Conservation (phyloP, 2,797 vertebrate genomes). For the Fundulus diaphanus region DNA sequence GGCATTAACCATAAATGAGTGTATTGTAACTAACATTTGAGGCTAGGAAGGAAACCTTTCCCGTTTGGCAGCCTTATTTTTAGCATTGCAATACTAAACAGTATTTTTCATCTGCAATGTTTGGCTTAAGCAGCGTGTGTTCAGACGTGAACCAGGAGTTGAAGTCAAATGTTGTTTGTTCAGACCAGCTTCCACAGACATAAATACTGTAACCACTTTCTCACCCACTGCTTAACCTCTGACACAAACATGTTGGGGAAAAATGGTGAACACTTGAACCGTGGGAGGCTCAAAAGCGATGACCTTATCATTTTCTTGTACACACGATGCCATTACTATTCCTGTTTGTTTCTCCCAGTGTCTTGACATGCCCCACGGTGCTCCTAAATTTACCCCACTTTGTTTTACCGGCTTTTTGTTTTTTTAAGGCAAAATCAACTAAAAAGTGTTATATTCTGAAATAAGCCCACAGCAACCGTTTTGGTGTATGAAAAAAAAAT, state of each 20-base stretch:
- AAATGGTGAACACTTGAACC: slow-evolving; percentile 19
- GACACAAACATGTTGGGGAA: slow-evolving; percentile 54
- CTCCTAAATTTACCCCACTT: neutral
- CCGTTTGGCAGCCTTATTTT: slow-evolving; percentile 43
- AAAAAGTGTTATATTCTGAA: slow-evolving; percentile 48
- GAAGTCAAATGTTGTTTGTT: slow-evolving; percentile 52
- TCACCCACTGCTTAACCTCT: slow-evolving; percentile 68
- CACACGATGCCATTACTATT: slow-evolving; percentile 5
- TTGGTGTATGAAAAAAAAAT: slow-evolving; percentile 42
- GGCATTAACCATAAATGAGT: too few relatives aligned
- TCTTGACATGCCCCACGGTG: neutral
- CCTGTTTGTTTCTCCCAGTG: neutral
- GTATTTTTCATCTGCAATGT: slow-evolving; percentile 52
- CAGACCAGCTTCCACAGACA: slow-evolving; percentile 40
- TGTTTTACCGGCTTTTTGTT: slow-evolving; percentile 17
- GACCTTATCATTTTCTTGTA: slow-evolving; percentile 5
- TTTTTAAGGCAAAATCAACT: slow-evolving; percentile 39
- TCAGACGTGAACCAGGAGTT: slow-evolving; percentile 55
- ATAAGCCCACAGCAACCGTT: slow-evolving; percentile 52
- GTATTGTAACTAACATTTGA: slow-evolving; percentile 2
- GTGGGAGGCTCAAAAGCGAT: slow-evolving; percentile 16
- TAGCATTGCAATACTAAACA: slow-evolving; percentile 51
- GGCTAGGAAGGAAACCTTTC: slow-evolving; percentile 30
- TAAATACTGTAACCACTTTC: slow-evolving; percentile 34
- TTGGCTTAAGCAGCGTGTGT: slow-evolving; percentile 48